Conservation (phyloP, 2,113 vertebrate genomes). For the Promerops cafer region DNA sequence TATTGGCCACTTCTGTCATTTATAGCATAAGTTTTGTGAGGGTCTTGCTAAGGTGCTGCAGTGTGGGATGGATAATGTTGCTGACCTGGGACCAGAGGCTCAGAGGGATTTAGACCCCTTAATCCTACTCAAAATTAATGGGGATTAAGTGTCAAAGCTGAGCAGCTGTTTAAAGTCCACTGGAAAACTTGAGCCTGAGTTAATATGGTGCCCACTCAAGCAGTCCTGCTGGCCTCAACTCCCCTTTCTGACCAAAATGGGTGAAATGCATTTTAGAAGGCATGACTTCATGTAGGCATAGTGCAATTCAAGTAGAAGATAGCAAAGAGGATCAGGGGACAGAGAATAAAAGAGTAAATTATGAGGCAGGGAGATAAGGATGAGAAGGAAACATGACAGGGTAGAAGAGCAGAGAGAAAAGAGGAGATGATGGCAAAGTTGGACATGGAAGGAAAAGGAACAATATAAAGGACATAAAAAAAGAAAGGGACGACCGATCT, state of each 20-base stretch:
- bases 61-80: not conserved
- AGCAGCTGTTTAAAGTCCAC: constrained; percentile 32
- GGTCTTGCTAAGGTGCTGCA: not conserved
- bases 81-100: not conserved
- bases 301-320: not conserved
- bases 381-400: not conserved
- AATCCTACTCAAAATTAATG: constrained; percentile 8
- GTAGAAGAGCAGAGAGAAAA: not conserved
- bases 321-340: not conserved
- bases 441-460: not conserved
- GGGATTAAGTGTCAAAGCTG: not conserved
- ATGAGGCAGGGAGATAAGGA: not conserved
- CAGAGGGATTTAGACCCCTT: not conserved
- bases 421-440: not conserved
- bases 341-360: not conserved
- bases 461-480: not conserved
- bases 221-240: not conserved
- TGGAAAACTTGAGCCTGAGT: not conserved
- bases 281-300: not conserved
- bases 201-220: not conserved
- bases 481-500: not conserved
- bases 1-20: not conserved
- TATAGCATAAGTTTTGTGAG: not conserved
- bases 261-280: not conserved
- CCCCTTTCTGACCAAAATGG: not conserved